These are phyloP conservation scores for Conomelus anceps DNA, from an alignment of 2,888 invertebrate genomes.

Conservation along the genomic window DNA sequence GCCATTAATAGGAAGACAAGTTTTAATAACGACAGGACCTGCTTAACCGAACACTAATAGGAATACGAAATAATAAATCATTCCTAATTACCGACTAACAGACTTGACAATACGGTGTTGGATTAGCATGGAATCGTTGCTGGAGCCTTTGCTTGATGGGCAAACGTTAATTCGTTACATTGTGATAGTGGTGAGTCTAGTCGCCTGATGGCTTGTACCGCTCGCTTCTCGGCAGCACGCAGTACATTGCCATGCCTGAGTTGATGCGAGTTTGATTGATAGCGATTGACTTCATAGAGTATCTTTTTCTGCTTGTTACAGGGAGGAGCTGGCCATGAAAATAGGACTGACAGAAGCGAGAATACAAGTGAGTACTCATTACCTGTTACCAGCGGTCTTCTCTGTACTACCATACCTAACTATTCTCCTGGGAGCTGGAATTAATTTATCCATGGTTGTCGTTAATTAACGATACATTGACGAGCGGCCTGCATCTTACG, in stretches of 20 bases:
- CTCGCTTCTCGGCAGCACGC: background rate
- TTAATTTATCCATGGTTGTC: background rate
- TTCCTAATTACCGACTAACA: conserved; percentile 4
- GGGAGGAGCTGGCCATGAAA: conserved; percentile 91
- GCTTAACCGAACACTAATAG: background rate
- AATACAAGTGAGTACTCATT: conserved; percentile 68
- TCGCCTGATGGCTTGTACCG: background rate
- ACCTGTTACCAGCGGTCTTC: background rate
- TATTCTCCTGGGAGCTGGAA: background rate
- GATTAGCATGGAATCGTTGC: background rate
- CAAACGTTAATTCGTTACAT: background rate
- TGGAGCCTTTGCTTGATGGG: background rate
- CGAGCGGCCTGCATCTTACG: background rate
- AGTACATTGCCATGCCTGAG: no score
- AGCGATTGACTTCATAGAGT: conserved; percentile 3
- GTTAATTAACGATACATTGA: background rate
- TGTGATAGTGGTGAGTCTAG: background rate
- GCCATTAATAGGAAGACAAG: background rate
- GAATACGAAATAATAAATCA: background rate
- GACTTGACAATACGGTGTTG: background rate
- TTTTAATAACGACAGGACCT: background rate
- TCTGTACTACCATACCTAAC: background rate
- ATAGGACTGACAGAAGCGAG: conserved; percentile 89
- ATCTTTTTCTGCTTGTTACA: conserved; percentile 50
- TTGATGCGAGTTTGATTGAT: conserved; percentile 1